Evolutionary conservation across 2,888 invertebrate genomes (phyloP).

Genomic region (Pristionchus exspectatus): DNA sequence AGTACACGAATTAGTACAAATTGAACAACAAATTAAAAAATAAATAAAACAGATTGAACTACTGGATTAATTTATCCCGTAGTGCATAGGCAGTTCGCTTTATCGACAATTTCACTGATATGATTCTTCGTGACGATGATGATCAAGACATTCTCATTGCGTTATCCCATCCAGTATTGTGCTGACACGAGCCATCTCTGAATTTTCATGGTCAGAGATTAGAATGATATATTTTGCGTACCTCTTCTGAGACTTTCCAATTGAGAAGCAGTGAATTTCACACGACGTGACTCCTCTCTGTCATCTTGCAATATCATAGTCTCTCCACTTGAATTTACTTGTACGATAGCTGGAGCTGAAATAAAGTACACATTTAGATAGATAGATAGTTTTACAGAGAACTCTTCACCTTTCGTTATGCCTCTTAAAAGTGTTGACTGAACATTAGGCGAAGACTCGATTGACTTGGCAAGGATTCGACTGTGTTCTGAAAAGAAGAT

Average conservation of each 20-base stretch:
- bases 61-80: no score
- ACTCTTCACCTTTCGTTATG: background rate
- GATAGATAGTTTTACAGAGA: background rate
- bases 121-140: background rate
- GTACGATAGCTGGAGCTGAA: background rate
- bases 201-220: background rate
- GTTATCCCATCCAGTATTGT: background rate
- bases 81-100: no score
- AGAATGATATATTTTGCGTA: background rate
- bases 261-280: background rate
- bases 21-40: no score
- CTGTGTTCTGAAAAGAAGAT: background rate
- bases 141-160: background rate
- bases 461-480: background rate
- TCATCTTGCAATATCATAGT: background rate
- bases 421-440: background rate
- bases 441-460: background rate
- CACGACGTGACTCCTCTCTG: background rate
- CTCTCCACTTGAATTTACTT: background rate
- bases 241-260: background rate
- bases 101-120: no score
- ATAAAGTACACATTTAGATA: background rate
- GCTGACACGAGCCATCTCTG: background rate
- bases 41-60: background rate
- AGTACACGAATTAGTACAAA: no score